Base-by-base conservation (phyloP, 2,113 vertebrate genomes). In the Eulemur macaco region DNA sequence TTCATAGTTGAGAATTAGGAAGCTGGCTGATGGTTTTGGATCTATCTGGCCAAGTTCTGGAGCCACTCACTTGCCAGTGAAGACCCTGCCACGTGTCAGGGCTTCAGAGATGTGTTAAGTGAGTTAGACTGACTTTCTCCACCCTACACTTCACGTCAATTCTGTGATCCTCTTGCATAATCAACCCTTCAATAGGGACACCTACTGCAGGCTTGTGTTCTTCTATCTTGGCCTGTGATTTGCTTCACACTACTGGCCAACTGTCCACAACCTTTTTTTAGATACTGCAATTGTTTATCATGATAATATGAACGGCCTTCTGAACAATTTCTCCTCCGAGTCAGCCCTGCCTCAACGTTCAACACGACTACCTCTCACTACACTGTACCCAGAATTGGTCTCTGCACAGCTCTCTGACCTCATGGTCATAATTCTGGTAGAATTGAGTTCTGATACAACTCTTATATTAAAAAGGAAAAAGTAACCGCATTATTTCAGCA, bases 401-500 rank as follows among this genome's bases (percentile, higher is more conserved):
- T 91, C 14, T 87, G 23, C 76, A 37, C 1, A 42, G 50, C 5
- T 60, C 11, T 63, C 50, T 39, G 20, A 91, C 5, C 9, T 74
- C 34, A 12, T 45, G 31, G 64, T 29, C 12, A n/a, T 71, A 68
- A 78, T 73, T 15, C 23, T 25, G 29, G 34, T 63, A 73, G 66
- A 84, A 91, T 0, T 54, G 58, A 89, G 13, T 73, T 34, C 58
- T 88, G 54, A 77, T 66, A 81, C 58, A 76, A 37, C 71, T 64
- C 5, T 66, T 80, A 69, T 52, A 81, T 78, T 86, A 20, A 73
- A 93, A 95, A 95, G 76, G 78, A 73, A 45, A 84, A 93, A 66
- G 27, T 27, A 64, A 89, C 34, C 71, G 52, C 37, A 64, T n/a
- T 23, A 85, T 82, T 90, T 88, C 31, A 85, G 18, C 20, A 47